Conservation (phyloP, 2,797 vertebrate species). For the Simalia tracyae region DNA sequence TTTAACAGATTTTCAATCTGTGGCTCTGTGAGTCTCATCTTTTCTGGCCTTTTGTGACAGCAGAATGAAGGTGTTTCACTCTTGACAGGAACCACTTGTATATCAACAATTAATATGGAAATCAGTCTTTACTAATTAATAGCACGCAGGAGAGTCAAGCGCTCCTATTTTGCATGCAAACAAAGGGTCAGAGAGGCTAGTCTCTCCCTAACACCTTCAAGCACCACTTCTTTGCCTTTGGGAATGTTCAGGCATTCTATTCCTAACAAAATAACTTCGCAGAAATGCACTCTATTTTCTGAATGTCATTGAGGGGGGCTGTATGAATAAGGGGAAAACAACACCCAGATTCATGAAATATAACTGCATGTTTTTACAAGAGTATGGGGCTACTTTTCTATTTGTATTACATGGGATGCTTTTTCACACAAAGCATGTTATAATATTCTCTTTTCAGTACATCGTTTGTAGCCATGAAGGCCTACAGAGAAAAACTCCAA, state of each 20-base stretch:
- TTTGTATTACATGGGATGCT: neutral
- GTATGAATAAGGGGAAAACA: too few species aligned
- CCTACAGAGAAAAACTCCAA: neutral
- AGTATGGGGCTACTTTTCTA: neutral
- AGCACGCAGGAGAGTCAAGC: constrained; percentile 13
- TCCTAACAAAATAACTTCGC: constrained; percentile 5
- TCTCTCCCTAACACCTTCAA: neutral
- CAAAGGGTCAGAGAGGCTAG: neutral
- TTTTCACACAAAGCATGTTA: neutral
- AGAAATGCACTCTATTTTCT: neutral
- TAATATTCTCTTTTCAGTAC: neutral
- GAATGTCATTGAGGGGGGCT: neutral
- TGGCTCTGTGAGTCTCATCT: neutral
- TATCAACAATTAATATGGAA: constrained; percentile 41
- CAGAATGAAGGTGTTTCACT: constrained; percentile 29
- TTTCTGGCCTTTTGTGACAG: constrained; percentile 8
- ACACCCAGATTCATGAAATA: neutral
- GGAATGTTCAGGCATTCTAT: neutral
- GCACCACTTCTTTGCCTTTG: neutral
- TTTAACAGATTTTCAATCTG: neutral
- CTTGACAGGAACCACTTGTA: constrained; percentile 15
- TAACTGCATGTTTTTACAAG: neutral
- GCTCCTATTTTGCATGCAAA: constrained; percentile 2
- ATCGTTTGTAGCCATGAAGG: neutral
- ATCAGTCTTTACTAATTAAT: constrained; percentile 33